Evolutionary conservation across 2,113 vertebrate species (phyloP).

Genomic region (Noturus placidus): DNA sequence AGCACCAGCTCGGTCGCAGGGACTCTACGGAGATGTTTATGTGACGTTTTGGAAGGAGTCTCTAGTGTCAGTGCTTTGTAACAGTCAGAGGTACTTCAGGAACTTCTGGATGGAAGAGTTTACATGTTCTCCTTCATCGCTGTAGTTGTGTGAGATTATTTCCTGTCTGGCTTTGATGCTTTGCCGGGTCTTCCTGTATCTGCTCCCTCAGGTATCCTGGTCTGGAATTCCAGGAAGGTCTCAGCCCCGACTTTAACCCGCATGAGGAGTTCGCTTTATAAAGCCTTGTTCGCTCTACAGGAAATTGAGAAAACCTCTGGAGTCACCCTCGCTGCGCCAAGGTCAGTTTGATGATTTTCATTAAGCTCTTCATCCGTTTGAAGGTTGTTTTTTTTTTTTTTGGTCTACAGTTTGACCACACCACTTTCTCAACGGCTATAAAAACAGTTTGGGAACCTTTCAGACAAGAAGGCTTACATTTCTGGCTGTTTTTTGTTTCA

Average conservation of each 20-base stretch:
- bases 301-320: constrained; percentile 62
- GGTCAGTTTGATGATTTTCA: constrained; percentile 14
- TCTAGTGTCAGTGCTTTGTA: not conserved
- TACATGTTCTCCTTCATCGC: not conserved
- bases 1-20: not conserved
- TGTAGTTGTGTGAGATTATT: not conserved
- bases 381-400: not conserved
- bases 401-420: not conserved
- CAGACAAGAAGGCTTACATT: not conserved
- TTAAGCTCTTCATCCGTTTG: not conserved
- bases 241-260: constrained; percentile 58
- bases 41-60: not conserved
- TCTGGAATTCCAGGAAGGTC: constrained; percentile 60
- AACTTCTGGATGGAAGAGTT: not conserved
- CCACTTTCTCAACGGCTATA: not conserved
- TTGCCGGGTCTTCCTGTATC: constrained; percentile 51
- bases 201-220: constrained; percentile 59
- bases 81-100: not conserved
- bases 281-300: constrained; percentile 54
- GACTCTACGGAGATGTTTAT: not conserved
- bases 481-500: not conserved
- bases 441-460: not conserved
- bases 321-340: not conserved
- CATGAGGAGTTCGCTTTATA: constrained; percentile 55
- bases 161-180: constrained; percentile 51